Percentiles rank a stretch among this genome's conserved stretches.
Evolutionary conservation across 2,113 vertebrate genomes (phyloP).

Genomic region (Hydropotes inermis): DNA sequence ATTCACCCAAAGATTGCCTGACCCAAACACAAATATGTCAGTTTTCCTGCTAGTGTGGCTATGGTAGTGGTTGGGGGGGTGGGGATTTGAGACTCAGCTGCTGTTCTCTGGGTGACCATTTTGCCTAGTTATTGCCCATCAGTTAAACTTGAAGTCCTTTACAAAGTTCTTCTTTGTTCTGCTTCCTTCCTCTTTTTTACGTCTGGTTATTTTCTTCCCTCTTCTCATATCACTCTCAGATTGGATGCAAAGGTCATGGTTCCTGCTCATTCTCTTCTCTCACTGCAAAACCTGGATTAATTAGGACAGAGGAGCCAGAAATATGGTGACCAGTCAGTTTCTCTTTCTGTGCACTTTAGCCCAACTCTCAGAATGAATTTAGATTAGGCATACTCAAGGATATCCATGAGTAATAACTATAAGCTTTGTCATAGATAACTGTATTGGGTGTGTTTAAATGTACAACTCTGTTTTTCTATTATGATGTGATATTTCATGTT

Average conservation of each 20-base stretch:
- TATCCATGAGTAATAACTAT: slow-evolving; percentile 56
- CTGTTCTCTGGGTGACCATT: neutral
- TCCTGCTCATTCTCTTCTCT: neutral
- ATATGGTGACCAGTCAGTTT: neutral
- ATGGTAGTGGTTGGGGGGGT: neutral
- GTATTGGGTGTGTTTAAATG: slow-evolving; percentile 61
- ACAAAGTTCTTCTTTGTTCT: neutral
- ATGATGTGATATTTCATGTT: slow-evolving; percentile 76
- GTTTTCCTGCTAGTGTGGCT: neutral
- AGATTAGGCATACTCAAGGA: slow-evolving; percentile 28
- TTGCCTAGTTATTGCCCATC: neutral
- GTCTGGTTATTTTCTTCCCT: slow-evolving; percentile 3
- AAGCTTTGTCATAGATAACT: slow-evolving; percentile 58
- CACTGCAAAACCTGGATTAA: neutral
- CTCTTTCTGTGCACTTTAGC: neutral
- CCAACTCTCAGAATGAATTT: slow-evolving; percentile 8
- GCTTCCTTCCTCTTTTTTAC: neutral
- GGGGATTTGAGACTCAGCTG: neutral
- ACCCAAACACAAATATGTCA: neutral
- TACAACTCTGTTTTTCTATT: slow-evolving; percentile 73
- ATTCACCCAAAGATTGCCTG: neutral
- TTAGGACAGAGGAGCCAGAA: neutral
- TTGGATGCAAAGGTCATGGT: neutral
- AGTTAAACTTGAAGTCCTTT: slow-evolving; percentile 17
- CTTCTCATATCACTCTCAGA: neutral